Percentiles rank a stretch among this genome's conserved stretches.
Evolutionary conservation across 2,888 invertebrate species (phyloP).

Genomic region (Chloroclystis v-ata): DNA sequence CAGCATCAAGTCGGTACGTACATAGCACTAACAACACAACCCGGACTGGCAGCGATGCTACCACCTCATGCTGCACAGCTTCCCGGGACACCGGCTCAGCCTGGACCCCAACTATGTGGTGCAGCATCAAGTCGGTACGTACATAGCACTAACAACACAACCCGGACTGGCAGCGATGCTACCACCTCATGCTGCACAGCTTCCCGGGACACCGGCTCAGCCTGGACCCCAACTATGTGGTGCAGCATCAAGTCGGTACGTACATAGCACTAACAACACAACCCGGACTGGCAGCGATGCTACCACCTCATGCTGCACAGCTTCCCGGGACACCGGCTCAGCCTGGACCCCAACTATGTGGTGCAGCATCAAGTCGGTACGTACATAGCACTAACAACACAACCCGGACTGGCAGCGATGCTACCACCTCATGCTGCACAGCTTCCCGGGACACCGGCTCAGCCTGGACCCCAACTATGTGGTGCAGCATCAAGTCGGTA

Average conservation of each 20-base stretch:
- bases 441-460: constrained; percentile 94
- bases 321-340: constrained; percentile 93
- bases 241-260: constrained; percentile 77
- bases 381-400: not conserved
- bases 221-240: constrained; percentile 91
- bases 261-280: constrained; percentile 85
- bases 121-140: constrained; percentile 75
- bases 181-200: constrained; percentile 93
- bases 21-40: constrained; percentile 87
- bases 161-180: constrained; percentile 95
- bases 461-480: constrained; percentile 93
- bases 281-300: constrained; percentile 94
- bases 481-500: constrained; percentile 78
- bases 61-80: constrained; percentile 92
- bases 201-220: constrained; percentile 94
- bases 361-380: constrained; percentile 78
- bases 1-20: constrained; percentile 75
- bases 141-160: constrained; percentile 87
- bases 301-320: constrained; percentile 95
- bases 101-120: constrained; percentile 92
- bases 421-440: constrained; percentile 93
- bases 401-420: constrained; percentile 94
- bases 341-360: constrained; percentile 92
- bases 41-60: constrained; percentile 96
- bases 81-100: constrained; percentile 93